Evolutionary conservation across 2,888 invertebrate genomes (phyloP).

Genomic region (Osedax fenrisi): DNA sequence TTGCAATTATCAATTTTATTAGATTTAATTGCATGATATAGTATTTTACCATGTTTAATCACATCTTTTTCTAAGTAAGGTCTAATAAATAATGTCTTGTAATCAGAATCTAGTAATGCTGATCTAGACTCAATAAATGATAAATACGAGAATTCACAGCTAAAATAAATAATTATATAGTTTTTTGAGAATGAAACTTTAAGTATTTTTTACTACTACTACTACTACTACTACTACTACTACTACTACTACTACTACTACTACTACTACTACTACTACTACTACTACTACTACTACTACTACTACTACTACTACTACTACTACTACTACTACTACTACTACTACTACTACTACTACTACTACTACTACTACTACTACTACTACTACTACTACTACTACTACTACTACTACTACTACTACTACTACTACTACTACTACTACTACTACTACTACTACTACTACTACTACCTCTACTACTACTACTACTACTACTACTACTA

Average conservation of each 20-base stretch:
- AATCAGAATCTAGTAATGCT: too few relatives aligned
- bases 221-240: constrained; percentile 8
- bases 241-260: neutral
- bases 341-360: neutral
- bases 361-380: neutral
- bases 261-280: constrained; percentile 11
- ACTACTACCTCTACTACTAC: neutral
- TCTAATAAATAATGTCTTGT: too few relatives aligned
- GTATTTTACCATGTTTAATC: too few relatives aligned
- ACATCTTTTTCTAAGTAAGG: too few relatives aligned
- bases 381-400: neutral
- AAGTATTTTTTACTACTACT: too few relatives aligned
- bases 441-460: neutral
- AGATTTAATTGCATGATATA: too few relatives aligned
- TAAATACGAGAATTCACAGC: too few relatives aligned
- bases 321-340: neutral
- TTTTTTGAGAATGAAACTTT: too few relatives aligned
- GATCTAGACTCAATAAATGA: too few relatives aligned
- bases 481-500: neutral
- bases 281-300: too few relatives aligned
- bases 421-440: neutral
- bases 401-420: neutral
- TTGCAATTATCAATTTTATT: too few relatives aligned
- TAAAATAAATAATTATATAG: too few relatives aligned
- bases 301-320: neutral